Percentiles rank a stretch among this genome's conserved stretches.
phyloP scores from a whole-genome alignment of 2,113 vertebrate species.

The Peromyscus californicus region DNA sequence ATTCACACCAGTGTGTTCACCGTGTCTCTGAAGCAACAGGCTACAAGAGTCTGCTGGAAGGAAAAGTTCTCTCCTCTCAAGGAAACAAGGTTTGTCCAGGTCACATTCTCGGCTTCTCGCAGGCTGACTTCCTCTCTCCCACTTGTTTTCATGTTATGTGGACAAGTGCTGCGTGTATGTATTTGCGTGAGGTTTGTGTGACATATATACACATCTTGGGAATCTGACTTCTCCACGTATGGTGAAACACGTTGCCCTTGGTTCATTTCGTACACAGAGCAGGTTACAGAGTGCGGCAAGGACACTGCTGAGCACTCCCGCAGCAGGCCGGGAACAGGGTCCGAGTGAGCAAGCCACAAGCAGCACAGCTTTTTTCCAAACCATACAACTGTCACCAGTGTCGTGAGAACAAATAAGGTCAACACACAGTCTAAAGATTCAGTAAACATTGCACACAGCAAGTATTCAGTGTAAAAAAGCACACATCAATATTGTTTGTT shows the following conservation, averaged over 20 bases:
- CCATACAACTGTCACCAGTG: constrained; percentile 87
- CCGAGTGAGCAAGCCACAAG: constrained; percentile 75
- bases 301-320: constrained; percentile 68
- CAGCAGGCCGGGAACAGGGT: constrained; percentile 72
- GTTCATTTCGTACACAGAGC: constrained; percentile 51
- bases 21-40: constrained; percentile 86
- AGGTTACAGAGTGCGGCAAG: constrained; percentile 50
- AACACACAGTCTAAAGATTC: constrained; percentile 87
- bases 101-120: constrained; percentile 72
- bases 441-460: constrained; percentile 92
- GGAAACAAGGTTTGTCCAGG: constrained; percentile 75
- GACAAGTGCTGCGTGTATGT: constrained; percentile 66
- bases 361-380: constrained; percentile 81
- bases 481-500: constrained; percentile 82
- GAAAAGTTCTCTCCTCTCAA: constrained; percentile 49
- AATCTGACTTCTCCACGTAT: constrained; percentile 69
- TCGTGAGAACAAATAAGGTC: constrained; percentile 81
- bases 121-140: constrained; percentile 80
- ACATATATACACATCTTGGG: constrained; percentile 67
- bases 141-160: constrained; percentile 58
- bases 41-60: constrained; percentile 82
- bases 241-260: constrained; percentile 67
- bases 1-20: constrained; percentile 82
- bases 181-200: not conserved
- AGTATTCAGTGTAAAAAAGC: constrained; percentile 90